A percentile compares a stretch with the other conserved stretches of the same genome.
Conservation (phyloP, 2,888 invertebrate species). For the Agrilus mali region DNA sequence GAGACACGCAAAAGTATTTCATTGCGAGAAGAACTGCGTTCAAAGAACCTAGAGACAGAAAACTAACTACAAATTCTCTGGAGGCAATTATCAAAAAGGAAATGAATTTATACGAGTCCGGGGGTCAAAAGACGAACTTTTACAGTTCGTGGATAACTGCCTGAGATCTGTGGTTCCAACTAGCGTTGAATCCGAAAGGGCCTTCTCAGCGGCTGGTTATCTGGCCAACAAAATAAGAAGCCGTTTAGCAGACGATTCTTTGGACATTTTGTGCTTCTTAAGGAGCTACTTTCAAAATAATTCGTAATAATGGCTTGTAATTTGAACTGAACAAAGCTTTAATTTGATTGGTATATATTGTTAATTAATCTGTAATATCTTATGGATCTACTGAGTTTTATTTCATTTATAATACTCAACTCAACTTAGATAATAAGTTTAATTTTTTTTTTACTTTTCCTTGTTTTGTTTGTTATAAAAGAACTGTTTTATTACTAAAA, state of each 20-base stretch:
- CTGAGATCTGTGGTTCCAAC: constrained; percentile 6
- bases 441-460: too few species aligned
- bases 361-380: background rate
- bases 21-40: constrained; percentile 6
- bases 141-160: constrained; percentile 5
- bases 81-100: constrained; percentile 5
- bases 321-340: constrained; percentile 2
- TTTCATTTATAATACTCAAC: too few species aligned
- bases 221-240: constrained; percentile 4
- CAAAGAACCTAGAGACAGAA: constrained; percentile 5
- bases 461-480: too few species aligned
- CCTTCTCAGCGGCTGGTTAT: constrained; percentile 4
- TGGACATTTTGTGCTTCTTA: constrained; percentile 4
- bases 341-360: constrained; percentile 1
- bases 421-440: too few species aligned
- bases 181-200: constrained; percentile 2
- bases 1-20: constrained; percentile 5
- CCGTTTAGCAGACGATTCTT: constrained; percentile 3
- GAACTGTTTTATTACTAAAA: too few species aligned
- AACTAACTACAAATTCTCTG: constrained; percentile 4
- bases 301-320: constrained; percentile 1
- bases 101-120: constrained; percentile 3
- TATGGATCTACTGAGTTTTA: too few species aligned
- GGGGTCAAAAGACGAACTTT: constrained; percentile 7
- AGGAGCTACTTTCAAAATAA: constrained; percentile 3